Conservation (phyloP, 2,113 vertebrate genomes). For the Albula glossodonta region DNA sequence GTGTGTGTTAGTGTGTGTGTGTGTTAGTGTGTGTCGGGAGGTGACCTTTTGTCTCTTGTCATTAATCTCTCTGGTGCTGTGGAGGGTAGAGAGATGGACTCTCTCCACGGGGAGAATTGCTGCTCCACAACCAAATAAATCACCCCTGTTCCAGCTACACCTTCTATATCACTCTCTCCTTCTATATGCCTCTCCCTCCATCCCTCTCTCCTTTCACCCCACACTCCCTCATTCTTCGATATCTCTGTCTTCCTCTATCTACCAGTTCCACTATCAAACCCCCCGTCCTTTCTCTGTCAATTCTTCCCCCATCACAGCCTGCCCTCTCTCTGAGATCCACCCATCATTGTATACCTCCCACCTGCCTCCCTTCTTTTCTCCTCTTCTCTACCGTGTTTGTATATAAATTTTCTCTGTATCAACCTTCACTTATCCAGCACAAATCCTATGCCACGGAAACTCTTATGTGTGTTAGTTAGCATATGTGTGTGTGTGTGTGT, state of each 20-base stretch:
- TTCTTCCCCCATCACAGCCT: no score
- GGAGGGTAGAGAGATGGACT: not conserved
- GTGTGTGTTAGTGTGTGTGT: constrained; percentile 5
- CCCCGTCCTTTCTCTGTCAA: no score
- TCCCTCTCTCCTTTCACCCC: not conserved
- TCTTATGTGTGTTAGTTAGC: not conserved
- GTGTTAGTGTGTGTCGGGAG: not conserved
- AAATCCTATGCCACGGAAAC: not conserved
- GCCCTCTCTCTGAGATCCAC: not conserved
- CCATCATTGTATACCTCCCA: not conserved
- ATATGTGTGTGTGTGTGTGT: constrained; percentile 12
- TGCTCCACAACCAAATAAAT: constrained; percentile 1
- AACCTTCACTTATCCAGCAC: not conserved
- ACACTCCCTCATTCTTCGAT: no score
- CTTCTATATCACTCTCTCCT: not conserved
- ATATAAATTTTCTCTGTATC: not conserved
- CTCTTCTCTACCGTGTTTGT: not conserved
- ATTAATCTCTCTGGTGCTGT: constrained; percentile 3
- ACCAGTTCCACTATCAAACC: no score
- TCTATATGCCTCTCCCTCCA: not conserved
- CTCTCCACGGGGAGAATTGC: not conserved
- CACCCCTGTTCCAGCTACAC: not conserved
- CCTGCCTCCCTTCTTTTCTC: not conserved
- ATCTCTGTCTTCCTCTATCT: not conserved
- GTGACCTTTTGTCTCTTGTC: not conserved